These are phyloP conservation scores for Lordiphosa clarofinis DNA, from an alignment of 1,140 invertebrate genomes.

Conservation along the genomic window DNA sequence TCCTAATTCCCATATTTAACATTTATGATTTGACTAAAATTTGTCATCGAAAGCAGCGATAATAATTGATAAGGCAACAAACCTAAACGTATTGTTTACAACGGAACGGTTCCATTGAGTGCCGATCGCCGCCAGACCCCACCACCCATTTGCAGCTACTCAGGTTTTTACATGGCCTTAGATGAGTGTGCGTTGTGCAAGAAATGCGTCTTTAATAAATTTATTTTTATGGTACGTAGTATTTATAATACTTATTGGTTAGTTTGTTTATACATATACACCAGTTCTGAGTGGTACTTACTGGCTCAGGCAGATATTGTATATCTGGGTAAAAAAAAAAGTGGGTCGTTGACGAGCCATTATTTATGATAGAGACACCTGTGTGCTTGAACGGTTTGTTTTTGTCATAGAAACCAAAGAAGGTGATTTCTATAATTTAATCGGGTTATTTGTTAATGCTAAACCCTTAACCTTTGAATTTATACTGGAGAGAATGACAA, in stretches of 20 bases:
- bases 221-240: constrained; percentile 36
- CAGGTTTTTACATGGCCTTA: constrained; percentile 28
- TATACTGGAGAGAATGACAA: too few species aligned
- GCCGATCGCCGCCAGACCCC: constrained; percentile 31
- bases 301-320: constrained; percentile 13
- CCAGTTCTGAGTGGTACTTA: constrained; percentile 14
- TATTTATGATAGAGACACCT: constrained; percentile 53
- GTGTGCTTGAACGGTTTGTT: constrained; percentile 4
- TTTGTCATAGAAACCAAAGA: too few species aligned
- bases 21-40: constrained; percentile 8
- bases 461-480: too few species aligned
- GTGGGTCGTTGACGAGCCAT: constrained; percentile 41
- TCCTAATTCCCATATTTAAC: constrained; percentile 20
- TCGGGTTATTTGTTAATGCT: constrained; percentile 4
- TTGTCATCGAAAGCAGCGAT: constrained; percentile 17
- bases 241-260: constrained; percentile 28
- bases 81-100: constrained; percentile 54
- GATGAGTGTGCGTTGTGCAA: constrained; percentile 55
- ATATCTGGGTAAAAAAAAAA: constrained; percentile 7
- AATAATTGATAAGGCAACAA: constrained; percentile 60
- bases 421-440: constrained; percentile 17
- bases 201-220: constrained; percentile 67
- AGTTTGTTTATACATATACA: constrained; percentile 12
- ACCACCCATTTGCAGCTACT: background rate
- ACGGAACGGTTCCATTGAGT: constrained; percentile 34